These are phyloP conservation scores for Odocoileus hemionus DNA, from an alignment of 2,113 vertebrate genomes.

Conservation along the genomic window DNA sequence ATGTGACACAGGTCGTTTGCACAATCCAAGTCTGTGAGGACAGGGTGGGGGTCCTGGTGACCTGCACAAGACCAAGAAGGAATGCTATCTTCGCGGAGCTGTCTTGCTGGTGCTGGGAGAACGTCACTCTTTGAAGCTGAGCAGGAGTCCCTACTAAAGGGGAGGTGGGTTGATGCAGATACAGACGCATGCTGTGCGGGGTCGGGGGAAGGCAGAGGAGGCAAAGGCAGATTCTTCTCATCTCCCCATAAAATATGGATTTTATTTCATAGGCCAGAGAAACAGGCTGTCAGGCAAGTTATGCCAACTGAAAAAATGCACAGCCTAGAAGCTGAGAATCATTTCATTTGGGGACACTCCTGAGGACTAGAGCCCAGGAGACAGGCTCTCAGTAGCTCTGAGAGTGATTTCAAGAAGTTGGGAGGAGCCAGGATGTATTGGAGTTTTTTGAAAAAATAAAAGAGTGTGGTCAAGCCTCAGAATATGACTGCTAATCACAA, in stretches of 20 bases:
- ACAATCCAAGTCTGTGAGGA: neutral
- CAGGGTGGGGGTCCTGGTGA: neutral
- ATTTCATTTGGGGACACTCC: neutral
- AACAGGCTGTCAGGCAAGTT: neutral
- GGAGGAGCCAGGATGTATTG: neutral
- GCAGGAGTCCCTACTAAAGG: neutral
- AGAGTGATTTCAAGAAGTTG: neutral
- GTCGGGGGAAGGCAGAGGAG: neutral
- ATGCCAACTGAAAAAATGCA: neutral
- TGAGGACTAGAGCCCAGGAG: neutral
- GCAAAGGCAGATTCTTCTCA: neutral
- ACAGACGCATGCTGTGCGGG: fast-evolving
- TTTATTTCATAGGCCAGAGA: neutral
- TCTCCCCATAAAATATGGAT: fast-evolving
- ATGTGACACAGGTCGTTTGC: fast-evolving
- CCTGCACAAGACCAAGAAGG: neutral
- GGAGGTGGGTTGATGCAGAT: neutral
- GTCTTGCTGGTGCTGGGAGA: neutral
- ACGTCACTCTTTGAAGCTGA: neutral
- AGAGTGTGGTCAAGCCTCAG: neutral
- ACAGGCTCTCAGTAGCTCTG: neutral
- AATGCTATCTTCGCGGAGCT: neutral
- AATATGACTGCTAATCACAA: neutral
- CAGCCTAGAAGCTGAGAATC: neutral
- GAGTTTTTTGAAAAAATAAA: neutral